These are phyloP conservation scores for Cyclopterus lumpus DNA, from an alignment of 2,797 vertebrate species.

Conservation along the genomic window DNA sequence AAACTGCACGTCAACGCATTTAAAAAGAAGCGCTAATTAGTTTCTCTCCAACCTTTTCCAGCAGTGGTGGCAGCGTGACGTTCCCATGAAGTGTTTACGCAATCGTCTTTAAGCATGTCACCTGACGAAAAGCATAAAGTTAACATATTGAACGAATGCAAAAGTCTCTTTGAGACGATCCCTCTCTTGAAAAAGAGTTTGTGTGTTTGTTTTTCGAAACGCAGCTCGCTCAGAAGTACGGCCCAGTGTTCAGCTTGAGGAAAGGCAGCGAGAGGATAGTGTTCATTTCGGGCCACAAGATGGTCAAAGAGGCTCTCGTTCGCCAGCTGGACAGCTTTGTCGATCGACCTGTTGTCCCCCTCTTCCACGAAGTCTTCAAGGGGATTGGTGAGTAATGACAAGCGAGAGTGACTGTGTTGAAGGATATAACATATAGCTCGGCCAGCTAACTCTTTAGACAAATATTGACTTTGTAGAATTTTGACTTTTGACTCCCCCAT, in stretches of 20 bases:
- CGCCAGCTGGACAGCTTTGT: conserved; percentile 77
- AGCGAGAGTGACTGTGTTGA: neutral
- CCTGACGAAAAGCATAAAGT: neutral
- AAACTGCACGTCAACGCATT: neutral
- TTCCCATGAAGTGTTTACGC: neutral
- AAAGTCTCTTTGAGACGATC: too few relatives aligned
- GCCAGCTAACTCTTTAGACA: neutral
- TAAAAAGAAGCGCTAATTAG: neutral
- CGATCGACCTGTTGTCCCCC: conserved; percentile 75
- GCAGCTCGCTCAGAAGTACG: conserved; percentile 78
- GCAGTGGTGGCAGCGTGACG: too few relatives aligned
- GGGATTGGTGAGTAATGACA: conserved; percentile 74
- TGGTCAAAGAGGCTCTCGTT: conserved; percentile 82
- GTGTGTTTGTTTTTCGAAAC: too few relatives aligned
- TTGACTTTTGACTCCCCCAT: too few relatives aligned
- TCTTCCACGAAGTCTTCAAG: conserved; percentile 60
- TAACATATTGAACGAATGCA: too few relatives aligned
- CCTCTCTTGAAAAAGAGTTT: too few relatives aligned
- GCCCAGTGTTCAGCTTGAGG: conserved; percentile 81
- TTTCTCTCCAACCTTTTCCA: too few relatives aligned
- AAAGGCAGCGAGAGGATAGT: conserved; percentile 74
- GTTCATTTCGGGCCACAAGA: conserved; percentile 77
- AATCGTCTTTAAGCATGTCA: neutral
- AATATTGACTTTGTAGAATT: neutral
- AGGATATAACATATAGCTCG: neutral